A percentile compares a stretch with the other conserved stretches of the same genome.
Evolutionary conservation across 1,140 invertebrate species (phyloP).

Genomic region (Pissodes strobi): DNA sequence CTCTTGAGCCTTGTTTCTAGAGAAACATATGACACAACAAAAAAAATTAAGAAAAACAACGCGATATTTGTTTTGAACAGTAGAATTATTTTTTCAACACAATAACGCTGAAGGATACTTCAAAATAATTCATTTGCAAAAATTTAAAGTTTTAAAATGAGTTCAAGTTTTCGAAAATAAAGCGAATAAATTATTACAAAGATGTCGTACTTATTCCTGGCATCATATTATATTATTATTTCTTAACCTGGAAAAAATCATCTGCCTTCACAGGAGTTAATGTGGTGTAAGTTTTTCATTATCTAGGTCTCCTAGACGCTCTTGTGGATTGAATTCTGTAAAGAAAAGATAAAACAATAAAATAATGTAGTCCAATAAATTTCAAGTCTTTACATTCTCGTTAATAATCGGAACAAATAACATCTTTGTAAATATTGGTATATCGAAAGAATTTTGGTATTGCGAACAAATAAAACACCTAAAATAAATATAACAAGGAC

Average conservation of each 20-base stretch:
- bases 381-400: too few relatives aligned
- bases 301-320: neutral
- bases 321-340: neutral
- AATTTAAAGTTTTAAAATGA: neutral
- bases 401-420: too few relatives aligned
- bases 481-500: too few relatives aligned
- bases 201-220: neutral
- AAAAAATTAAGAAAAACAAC: too few relatives aligned
- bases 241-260: neutral
- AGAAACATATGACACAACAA: too few relatives aligned
- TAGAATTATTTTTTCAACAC: neutral
- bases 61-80: neutral
- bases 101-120: neutral
- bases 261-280: neutral
- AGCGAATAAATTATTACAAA: neutral
- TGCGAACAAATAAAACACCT: too few relatives aligned
- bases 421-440: too few relatives aligned
- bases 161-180: neutral
- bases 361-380: too few relatives aligned
- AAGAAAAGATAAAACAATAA: neutral
- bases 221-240: neutral
- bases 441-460: too few relatives aligned
- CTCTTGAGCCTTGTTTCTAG: too few relatives aligned
- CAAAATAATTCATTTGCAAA: neutral
- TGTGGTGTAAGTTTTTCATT: neutral